phyloP scores from a whole-genome alignment of 23 tunicate genomes.

The Trididemnum nubilum region DNA sequence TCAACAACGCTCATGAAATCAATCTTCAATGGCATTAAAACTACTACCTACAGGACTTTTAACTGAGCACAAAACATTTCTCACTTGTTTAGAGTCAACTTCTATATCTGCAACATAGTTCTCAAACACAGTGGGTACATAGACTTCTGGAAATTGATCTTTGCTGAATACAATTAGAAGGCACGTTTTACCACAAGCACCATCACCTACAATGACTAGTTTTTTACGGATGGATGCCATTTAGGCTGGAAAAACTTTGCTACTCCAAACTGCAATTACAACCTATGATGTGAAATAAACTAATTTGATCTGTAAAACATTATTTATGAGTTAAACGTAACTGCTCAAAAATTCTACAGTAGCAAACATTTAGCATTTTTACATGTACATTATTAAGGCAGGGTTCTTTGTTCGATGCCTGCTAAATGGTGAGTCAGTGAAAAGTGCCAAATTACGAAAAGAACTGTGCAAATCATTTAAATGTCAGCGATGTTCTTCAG shows the following conservation, averaged over 20 bases:
- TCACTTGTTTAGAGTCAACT: conserved; percentile 97
- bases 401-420: no score
- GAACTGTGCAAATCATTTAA: no score
- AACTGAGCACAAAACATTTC: background rate
- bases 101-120: conserved; percentile 99
- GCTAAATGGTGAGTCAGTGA: no score
- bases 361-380: no score
- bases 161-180: conserved; percentile 97
- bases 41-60: no score
- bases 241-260: background rate
- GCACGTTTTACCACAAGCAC: conserved; percentile 99
- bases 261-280: background rate
- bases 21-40: no score
- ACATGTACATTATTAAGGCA: no score
- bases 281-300: background rate
- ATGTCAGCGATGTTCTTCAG: no score
- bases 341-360: no score
- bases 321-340: no score
- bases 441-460: no score
- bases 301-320: background rate
- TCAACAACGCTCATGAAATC: no score
- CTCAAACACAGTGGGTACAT: conserved; percentile 99
- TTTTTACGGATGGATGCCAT: conserved; percentile 99
- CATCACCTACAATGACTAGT: conserved; percentile 99
- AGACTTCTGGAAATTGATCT: conserved; percentile 99